These are phyloP conservation scores for Cariama cristata DNA, from an alignment of 2,113 vertebrate genomes.

Conservation along the genomic window DNA sequence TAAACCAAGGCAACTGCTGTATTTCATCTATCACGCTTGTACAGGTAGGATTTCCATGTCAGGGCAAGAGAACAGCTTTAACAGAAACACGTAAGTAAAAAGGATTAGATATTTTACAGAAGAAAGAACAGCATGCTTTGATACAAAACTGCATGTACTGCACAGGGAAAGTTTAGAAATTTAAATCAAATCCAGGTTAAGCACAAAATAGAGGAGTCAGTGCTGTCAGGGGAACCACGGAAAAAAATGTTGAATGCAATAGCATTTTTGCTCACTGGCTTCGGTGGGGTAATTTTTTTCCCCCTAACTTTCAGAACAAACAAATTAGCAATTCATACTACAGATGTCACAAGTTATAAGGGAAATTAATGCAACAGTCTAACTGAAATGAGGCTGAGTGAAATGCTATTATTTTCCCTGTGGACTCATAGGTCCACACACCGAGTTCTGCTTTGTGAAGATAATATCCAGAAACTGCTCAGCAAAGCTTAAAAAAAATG, in stretches of 20 bases:
- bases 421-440: not conserved
- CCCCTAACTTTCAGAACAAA: not conserved
- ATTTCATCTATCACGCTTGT: not conserved
- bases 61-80: not conserved
- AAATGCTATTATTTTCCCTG: not conserved
- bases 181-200: not conserved
- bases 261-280: not conserved
- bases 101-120: slow-evolving; percentile 5
- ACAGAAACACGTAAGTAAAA: not conserved
- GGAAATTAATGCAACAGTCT: not conserved
- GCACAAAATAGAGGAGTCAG: not conserved
- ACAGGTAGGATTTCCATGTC: not conserved
- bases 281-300: not conserved
- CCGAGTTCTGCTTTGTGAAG: not conserved
- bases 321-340: not conserved
- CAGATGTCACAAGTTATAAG: not conserved
- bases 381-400: not conserved
- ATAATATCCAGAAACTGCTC: not conserved
- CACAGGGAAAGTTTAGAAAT: not conserved
- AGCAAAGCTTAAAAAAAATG: not conserved
- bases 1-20: not conserved
- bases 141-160: not conserved
- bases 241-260: not conserved
- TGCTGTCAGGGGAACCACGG: not conserved
- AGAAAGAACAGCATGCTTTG: not conserved